A percentile compares a stretch with the other conserved stretches of the same genome.
Conservation (phyloP, 2,113 vertebrate species). For the Cryptotis parvus region DNA sequence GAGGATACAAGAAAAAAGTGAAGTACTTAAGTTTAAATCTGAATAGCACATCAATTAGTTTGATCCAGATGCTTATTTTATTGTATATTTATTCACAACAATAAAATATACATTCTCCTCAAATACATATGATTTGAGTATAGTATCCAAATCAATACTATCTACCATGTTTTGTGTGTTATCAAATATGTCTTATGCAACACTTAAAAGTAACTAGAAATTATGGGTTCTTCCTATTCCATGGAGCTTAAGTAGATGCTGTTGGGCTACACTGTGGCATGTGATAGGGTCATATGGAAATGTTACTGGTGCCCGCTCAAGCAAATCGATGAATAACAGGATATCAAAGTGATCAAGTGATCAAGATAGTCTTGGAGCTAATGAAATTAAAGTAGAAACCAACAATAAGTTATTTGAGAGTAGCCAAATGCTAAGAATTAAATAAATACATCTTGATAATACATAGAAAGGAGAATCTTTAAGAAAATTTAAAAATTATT, state of each 20-base stretch:
- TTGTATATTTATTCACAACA: background rate
- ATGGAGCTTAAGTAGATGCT: too few species aligned
- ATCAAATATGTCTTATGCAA: background rate
- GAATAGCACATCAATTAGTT: background rate
- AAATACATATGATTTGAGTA: too few species aligned
- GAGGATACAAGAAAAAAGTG: background rate
- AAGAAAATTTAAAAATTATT: background rate
- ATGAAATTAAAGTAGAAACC: conserved; percentile 28
- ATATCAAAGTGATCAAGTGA: too few species aligned
- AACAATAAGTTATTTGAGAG: conserved; percentile 35
- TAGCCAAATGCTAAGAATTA: conserved; percentile 16
- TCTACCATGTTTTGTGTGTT: background rate
- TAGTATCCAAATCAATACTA: conserved; percentile 2
- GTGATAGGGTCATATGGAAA: too few species aligned
- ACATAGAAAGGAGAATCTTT: background rate
- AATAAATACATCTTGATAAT: background rate
- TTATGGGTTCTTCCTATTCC: too few species aligned
- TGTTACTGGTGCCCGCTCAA: too few species aligned
- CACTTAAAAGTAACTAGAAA: background rate
- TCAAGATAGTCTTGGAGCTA: background rate
- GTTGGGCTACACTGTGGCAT: too few species aligned
- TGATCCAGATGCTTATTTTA: conserved; percentile 1
- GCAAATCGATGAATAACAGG: too few species aligned
- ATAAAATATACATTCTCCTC: too few species aligned
- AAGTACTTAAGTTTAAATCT: background rate